Conservation (phyloP, 2,113 vertebrate species). For the Sciurus niger region DNA sequence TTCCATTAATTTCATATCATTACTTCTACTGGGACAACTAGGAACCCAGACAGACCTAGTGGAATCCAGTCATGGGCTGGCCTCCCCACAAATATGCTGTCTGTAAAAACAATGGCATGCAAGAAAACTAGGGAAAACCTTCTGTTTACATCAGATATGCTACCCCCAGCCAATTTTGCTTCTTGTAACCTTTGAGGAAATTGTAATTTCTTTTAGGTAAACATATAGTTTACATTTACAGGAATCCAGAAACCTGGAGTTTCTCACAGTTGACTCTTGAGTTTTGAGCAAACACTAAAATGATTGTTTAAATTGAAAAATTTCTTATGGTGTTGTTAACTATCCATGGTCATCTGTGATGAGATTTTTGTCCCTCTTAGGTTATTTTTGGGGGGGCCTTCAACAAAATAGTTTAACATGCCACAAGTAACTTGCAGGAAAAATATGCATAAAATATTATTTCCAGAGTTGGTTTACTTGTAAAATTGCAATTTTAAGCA, state of each 20-base stretch:
- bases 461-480: background rate
- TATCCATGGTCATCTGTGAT: background rate
- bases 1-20: background rate
- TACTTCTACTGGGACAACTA: background rate
- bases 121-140: background rate
- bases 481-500: background rate
- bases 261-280: background rate
- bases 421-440: background rate
- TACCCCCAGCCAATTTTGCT: background rate
- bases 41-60: background rate
- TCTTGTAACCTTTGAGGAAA: constrained; percentile 35
- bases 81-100: background rate
- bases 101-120: background rate
- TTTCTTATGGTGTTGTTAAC: background rate
- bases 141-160: background rate
- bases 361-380: background rate
- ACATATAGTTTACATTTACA: background rate
- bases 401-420: constrained; percentile 7
- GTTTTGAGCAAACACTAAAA: constrained; percentile 10
- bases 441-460: background rate
- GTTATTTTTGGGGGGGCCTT: background rate
- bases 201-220: background rate
- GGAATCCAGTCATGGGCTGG: background rate
- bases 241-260: background rate
- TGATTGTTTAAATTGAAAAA: background rate